Base-by-base conservation (phyloP, 1,140 invertebrate species). In the Sesamia nonagrioides region DNA sequence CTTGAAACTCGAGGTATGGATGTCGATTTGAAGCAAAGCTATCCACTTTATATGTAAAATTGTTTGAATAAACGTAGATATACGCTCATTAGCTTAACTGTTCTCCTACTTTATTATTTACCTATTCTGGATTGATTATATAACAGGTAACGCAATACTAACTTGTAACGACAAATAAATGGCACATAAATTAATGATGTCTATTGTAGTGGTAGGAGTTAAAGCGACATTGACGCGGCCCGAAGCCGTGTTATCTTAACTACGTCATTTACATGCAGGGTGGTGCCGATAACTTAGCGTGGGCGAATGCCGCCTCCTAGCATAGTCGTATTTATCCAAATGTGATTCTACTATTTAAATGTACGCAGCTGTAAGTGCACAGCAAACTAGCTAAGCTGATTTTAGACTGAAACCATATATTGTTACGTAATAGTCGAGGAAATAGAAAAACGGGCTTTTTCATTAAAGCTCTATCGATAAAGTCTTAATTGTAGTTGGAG, bases 201-300 rank as follows among this genome's bases (percentile, higher is more conserved):
- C 40, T 33, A 45, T 76, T 42, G 18, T 61, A 61, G 42, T 72
- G 76, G 42, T 50, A 48, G 40, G 48, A 68, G 56, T 54, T 52
- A 27, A 15, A 68, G 27, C 50, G 42, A 66, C 78, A 66, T 66
- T 66, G 61, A 37, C 61, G 61, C 35, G 61, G 61, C 76, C 78
- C 60, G 54, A 63, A 50, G 54, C 66, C 69, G 42, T 77, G 83
- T 88, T 92, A 92, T 92, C 90, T 83, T 80, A 80, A 84, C 81
- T 85, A 82, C 84, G 91, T 87, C 91, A 94, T 94, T 94, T 92
- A 84, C 82, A 92, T 93, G 86, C 89, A 87, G 82, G 84, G 85
- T 81, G 82, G 68, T 87, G 83, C 81, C 84, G 91, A 94, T 94
- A 94, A 90, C 83, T 84, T 78, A 79, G 84, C 87, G 90, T 90